Evolutionary conservation across 2,797 vertebrate species (phyloP).

Genomic region (Erpetoichthys calabaricus): DNA sequence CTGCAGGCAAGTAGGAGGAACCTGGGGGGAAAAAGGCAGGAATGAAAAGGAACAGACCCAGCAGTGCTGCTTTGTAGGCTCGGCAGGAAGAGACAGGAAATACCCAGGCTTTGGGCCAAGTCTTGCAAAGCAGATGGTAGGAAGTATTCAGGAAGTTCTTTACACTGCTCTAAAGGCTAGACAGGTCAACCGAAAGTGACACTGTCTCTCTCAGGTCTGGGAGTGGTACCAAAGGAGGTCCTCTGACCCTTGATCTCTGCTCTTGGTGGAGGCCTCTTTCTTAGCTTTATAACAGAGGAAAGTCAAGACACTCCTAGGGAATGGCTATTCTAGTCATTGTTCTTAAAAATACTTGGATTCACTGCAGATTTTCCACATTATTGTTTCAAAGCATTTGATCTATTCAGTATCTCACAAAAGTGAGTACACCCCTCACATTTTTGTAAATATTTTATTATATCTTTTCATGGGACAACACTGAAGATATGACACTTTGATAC

Average conservation of each 20-base stretch:
- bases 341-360: not conserved
- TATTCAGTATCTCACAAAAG: too few species aligned
- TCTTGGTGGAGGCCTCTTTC: constrained; percentile 10
- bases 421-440: too few species aligned
- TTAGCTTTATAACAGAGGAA: constrained; percentile 10
- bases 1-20: constrained; percentile 37
- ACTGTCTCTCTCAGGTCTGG: constrained; percentile 32
- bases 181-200: constrained; percentile 35
- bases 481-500: too few species aligned
- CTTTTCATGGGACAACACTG: too few species aligned
- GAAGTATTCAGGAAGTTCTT: constrained; percentile 53
- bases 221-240: constrained; percentile 30
- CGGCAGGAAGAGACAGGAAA: constrained; percentile 50
- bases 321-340: not conserved
- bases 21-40: constrained; percentile 32
- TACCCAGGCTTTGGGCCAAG: constrained; percentile 44
- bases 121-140: constrained; percentile 48
- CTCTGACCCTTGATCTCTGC: constrained; percentile 23
- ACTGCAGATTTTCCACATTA: not conserved
- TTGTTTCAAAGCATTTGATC: too few species aligned
- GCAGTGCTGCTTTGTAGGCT: constrained; percentile 35
- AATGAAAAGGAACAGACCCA: constrained; percentile 42
- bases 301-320: constrained; percentile 1
- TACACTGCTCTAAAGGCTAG: constrained; percentile 32
- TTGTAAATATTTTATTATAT: too few species aligned